phyloP scores from a whole-genome alignment of 1,140 invertebrate species.

The Aphelenchoides fujianensis region DNA sequence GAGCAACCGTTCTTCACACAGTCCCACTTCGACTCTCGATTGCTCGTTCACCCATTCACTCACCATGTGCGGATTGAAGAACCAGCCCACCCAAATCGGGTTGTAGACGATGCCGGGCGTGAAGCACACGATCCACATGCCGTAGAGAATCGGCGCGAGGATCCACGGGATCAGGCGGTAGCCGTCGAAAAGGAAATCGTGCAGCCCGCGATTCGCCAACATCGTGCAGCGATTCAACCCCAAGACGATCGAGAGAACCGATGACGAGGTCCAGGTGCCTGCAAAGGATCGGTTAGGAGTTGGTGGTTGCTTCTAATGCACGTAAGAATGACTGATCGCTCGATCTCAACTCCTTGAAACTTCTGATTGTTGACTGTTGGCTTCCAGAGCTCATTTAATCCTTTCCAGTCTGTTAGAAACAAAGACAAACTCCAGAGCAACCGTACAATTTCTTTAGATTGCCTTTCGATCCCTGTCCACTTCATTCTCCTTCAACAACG shows the following conservation, averaged over 20 bases:
- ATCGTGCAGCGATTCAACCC: not conserved
- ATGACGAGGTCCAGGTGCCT: conserved; percentile 2
- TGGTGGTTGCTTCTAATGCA: not conserved
- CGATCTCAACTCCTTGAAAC: too few species aligned
- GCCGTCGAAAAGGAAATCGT: conserved; percentile 3
- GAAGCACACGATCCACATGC: not conserved
- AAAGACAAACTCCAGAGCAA: too few species aligned
- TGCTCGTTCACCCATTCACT: too few species aligned
- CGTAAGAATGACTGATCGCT: too few species aligned
- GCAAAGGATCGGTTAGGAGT: not conserved
- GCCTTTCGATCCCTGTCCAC: too few species aligned
- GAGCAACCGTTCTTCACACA: too few species aligned
- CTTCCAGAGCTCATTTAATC: too few species aligned
- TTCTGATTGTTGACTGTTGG: too few species aligned
- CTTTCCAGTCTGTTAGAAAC: too few species aligned
- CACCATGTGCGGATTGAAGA: not conserved
- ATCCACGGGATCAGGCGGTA: not conserved
- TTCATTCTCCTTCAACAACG: too few species aligned
- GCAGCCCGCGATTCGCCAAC: not conserved
- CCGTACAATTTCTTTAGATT: too few species aligned
- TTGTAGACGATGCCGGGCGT: conserved; percentile 7
- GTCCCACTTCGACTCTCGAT: too few species aligned
- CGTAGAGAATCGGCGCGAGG: not conserved
- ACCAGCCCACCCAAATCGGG: not conserved
- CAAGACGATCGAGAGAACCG: not conserved